Evolutionary conservation across 2,113 vertebrate species (phyloP).

Genomic region (Laterallus jamaicensis): DNA sequence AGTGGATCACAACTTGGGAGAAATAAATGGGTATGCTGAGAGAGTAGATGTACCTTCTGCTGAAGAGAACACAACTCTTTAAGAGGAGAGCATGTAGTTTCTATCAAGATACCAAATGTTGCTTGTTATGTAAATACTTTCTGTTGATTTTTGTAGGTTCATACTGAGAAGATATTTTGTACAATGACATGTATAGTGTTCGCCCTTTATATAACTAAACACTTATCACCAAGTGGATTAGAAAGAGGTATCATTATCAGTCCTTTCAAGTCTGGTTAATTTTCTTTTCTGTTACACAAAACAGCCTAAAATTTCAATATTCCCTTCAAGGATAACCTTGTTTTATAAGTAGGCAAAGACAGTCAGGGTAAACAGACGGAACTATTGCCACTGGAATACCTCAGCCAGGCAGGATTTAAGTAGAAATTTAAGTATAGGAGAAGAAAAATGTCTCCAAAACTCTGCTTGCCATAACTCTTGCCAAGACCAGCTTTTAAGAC

Average conservation of each 20-base stretch:
- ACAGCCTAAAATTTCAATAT: background rate
- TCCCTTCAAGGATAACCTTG: background rate
- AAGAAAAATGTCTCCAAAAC: background rate
- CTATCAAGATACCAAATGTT: background rate
- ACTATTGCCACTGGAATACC: background rate
- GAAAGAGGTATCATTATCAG: background rate
- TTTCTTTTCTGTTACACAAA: background rate
- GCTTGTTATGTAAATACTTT: background rate
- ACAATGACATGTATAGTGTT: background rate
- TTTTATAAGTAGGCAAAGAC: background rate
- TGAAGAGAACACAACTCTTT: background rate
- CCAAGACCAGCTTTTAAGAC: conserved; percentile 23
- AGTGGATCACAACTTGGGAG: background rate
- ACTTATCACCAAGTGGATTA: background rate
- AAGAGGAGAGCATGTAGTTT: background rate
- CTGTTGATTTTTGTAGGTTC: background rate
- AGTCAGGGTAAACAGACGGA: background rate
- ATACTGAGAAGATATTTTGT: background rate
- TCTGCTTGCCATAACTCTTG: background rate
- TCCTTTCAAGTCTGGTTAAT: background rate
- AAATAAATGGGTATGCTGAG: background rate
- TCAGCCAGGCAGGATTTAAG: background rate
- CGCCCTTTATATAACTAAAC: background rate
- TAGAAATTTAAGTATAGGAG: background rate
- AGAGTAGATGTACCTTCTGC: background rate